phyloP scores from a whole-genome alignment of 2,797 vertebrate genomes.

The Gouania willdenowi region DNA sequence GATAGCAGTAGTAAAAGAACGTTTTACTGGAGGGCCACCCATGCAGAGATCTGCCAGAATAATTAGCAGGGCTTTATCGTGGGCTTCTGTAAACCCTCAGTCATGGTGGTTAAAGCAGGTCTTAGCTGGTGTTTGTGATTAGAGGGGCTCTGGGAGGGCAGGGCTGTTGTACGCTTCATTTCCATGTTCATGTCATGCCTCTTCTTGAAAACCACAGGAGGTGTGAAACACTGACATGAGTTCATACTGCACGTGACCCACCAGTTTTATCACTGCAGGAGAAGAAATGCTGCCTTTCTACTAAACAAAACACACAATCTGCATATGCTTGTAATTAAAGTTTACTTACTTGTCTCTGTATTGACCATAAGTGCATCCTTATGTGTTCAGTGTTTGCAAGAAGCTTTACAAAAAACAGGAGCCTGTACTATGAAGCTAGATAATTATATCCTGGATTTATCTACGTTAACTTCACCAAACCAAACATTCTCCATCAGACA shows the following conservation, averaged over 20 bases:
- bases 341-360: constrained; percentile 22
- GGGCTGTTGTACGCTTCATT: constrained; percentile 11
- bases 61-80: constrained; percentile 35
- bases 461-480: no score
- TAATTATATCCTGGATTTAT: no score
- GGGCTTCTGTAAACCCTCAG: constrained; percentile 18
- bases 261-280: constrained; percentile 19
- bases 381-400: neutral
- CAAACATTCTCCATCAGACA: no score
- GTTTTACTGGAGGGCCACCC: constrained; percentile 30
- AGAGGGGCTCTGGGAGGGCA: constrained; percentile 1
- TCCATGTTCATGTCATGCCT: constrained; percentile 7
- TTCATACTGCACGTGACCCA: constrained; percentile 27
- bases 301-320: constrained; percentile 3
- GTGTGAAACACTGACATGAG: constrained; percentile 40
- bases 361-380: neutral
- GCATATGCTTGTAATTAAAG: constrained; percentile 19
- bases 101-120: constrained; percentile 3
- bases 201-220: constrained; percentile 35
- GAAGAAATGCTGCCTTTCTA: no score
- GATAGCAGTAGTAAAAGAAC: constrained; percentile 18
- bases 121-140: constrained; percentile 25
- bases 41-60: constrained; percentile 37
- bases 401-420: constrained; percentile 7
- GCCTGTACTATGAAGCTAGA: no score